A percentile compares a stretch with the other conserved stretches of the same genome.
These are phyloP conservation scores for Margaritifera margaritifera DNA, from an alignment of 2,888 invertebrate genomes.

Conservation along the genomic window DNA sequence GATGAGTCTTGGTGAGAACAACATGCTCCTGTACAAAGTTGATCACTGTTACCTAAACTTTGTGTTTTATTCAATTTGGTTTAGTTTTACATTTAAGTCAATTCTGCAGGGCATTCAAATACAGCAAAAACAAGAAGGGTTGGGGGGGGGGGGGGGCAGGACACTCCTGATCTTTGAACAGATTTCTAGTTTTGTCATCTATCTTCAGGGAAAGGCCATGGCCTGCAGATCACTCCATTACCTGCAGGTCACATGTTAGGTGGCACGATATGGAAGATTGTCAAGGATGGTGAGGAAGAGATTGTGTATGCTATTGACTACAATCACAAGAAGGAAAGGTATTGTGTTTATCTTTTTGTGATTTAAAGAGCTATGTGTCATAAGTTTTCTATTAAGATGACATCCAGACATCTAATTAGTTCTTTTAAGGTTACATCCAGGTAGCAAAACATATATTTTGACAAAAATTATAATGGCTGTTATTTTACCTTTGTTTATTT, in stretches of 20 bases:
- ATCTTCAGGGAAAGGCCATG: conserved; percentile 89
- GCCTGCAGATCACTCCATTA: conserved; percentile 92
- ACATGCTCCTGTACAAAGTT: too few species aligned
- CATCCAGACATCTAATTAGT: conserved; percentile 2
- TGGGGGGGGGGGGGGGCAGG: neutral
- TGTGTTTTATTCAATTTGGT: too few species aligned
- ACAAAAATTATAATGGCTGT: too few species aligned
- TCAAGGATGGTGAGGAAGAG: conserved; percentile 98
- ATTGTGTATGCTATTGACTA: conserved; percentile 98
- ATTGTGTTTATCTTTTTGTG: conserved; percentile 10
- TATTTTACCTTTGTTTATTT: too few species aligned
- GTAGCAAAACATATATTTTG: neutral
- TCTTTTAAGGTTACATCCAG: neutral
- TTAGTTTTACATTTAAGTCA: too few species aligned
- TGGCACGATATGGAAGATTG: conserved; percentile 98
- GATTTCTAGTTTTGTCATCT: neutral
- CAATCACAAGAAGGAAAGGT: conserved; percentile 97
- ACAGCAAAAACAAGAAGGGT: too few species aligned
- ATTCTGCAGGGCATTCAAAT: too few species aligned
- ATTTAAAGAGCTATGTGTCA: neutral
- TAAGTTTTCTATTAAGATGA: neutral
- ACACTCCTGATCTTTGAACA: too few species aligned
- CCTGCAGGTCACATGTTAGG: conserved; percentile 98
- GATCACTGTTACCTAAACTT: too few species aligned
- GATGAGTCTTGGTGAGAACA: too few species aligned